Base-by-base conservation (phyloP, 2,797 vertebrate species). In the Oceanodroma leucorhoa region DNA sequence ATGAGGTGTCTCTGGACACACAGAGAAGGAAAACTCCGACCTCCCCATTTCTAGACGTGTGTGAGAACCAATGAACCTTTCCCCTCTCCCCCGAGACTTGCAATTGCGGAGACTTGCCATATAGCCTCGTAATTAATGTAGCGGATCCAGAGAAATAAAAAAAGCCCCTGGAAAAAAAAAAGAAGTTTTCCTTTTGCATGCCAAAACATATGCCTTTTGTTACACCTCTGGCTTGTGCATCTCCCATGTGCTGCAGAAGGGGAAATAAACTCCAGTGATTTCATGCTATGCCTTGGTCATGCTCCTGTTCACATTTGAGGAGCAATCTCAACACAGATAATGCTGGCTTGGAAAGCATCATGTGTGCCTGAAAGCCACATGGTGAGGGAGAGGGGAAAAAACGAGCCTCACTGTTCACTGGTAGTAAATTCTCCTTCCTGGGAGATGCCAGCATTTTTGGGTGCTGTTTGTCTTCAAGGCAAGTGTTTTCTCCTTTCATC, bases 1-100 rank as follows among this genome's bases (percentile, higher is more conserved):
- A 93, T 41, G 88, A 96, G 79, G 92, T 94, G 95, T 87, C 51
- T 70, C 82, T 22, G 90, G 84, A 76, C 66, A 76, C 62, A 17
- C 2, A 11, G 75, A 5, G 53, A 3, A 76, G 62, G 36, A 82
- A 82, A 80, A 43, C 55, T 55, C 82, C 11, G 0, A 7, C 55
- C 67, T 93, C 23, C 55, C 7, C 17, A 8, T 67, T 38, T 58
- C 85, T 72, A 87, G 82, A 45, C 1, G 2, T 80, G 75, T 83
- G 82, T 55, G 75, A 91, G 92, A 92, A 73, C 43, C 60, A 66
- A 53, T 6, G 23, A 91, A 78, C 43, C 55, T 79, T 94, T 45
- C 36, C 19, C 24, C 64, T 38, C 78, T 65, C 87, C 32, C 62
- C 3, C 0, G 34, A 79, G 89, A n/a, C 62, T 7, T 13, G 27